Evolutionary conservation across 2,113 vertebrate genomes (phyloP).

Genomic region (Nothocercus nigrocapillus): DNA sequence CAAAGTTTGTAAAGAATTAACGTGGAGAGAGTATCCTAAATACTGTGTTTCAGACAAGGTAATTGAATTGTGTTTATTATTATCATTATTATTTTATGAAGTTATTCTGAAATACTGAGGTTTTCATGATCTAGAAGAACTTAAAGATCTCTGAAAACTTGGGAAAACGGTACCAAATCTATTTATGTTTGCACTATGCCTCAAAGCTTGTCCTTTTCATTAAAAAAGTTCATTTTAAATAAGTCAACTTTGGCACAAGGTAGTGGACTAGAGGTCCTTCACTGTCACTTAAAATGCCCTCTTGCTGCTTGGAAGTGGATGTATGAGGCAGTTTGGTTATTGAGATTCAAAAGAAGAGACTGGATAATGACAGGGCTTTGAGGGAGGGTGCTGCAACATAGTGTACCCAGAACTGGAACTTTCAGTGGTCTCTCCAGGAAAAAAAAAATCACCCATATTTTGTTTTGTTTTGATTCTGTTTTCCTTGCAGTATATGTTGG

Average conservation of each 20-base stretch:
- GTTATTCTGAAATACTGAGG: background rate
- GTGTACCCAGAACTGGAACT: background rate
- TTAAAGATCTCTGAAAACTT: background rate
- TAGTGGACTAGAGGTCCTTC: background rate
- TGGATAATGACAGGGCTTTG: background rate
- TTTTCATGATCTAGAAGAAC: background rate
- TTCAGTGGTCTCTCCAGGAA: background rate
- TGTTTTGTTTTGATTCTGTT: background rate
- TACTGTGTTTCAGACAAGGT: background rate
- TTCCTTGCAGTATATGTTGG: background rate
- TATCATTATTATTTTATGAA: rapidly evolving
- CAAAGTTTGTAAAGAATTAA: background rate
- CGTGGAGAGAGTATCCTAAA: background rate
- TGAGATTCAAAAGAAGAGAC: background rate
- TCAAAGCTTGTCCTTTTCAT: background rate
- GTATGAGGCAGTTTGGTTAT: background rate
- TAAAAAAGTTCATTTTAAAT: background rate
- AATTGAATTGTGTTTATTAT: background rate
- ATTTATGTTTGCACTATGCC: background rate
- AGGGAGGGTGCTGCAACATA: background rate
- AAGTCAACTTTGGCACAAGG: background rate
- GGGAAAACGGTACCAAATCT: background rate
- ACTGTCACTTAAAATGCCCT: background rate
- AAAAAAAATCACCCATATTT: background rate
- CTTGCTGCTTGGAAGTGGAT: background rate